phyloP scores from a whole-genome alignment of 2,113 vertebrate species.

The Antechinus flavipes region DNA sequence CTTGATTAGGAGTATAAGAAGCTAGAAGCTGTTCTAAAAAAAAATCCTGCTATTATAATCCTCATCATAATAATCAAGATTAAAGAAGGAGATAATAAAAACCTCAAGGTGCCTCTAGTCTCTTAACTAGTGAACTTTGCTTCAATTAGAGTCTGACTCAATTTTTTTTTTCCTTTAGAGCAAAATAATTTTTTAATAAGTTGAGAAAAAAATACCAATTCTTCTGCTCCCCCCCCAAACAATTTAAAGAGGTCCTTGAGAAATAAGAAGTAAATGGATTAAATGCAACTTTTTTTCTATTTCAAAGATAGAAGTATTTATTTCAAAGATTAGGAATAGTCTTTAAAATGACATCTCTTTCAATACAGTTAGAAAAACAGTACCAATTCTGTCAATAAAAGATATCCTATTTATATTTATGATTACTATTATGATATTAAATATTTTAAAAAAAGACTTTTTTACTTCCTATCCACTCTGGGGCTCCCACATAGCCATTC shows the following conservation, averaged over 20 bases:
- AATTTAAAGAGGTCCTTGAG: background rate
- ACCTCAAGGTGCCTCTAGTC: background rate
- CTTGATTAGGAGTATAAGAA: background rate
- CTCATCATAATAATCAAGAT: background rate
- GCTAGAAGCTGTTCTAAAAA: background rate
- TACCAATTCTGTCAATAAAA: no score
- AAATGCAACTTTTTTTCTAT: conserved; percentile 16
- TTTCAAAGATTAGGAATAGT: no score
- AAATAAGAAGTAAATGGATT: background rate
- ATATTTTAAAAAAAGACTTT: no score
- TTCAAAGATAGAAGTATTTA: no score
- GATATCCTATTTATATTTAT: no score
- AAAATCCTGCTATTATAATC: background rate
- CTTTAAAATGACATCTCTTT: no score
- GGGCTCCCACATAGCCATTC: no score
- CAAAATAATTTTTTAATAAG: background rate
- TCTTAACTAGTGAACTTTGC: conserved; percentile 11
- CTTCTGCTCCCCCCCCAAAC: background rate
- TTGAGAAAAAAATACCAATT: background rate
- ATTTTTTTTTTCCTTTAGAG: background rate
- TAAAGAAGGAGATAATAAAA: background rate
- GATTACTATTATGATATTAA: no score
- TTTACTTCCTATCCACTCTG: no score
- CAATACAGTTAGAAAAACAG: no score
- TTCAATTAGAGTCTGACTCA: background rate